These are phyloP conservation scores for Apostichopus parvimensis DNA, from an alignment of 35 echinoderm and acorn worm genomes.

Conservation along the genomic window DNA sequence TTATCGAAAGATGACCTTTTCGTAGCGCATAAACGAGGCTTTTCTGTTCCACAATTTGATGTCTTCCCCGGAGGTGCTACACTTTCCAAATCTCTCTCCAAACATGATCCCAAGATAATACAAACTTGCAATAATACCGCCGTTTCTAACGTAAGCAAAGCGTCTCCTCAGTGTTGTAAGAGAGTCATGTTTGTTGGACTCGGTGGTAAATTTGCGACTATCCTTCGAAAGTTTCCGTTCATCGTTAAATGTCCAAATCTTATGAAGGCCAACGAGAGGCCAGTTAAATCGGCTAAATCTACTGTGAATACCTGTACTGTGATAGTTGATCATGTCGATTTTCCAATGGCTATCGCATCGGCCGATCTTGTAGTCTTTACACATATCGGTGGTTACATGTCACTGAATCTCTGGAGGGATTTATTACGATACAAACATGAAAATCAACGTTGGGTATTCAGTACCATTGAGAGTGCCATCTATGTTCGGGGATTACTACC, in stretches of 20 bases:
- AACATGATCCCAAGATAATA: too few species aligned
- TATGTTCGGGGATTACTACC: conserved; percentile 19
- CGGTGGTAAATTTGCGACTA: conserved; percentile 11
- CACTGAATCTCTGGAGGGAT: not conserved
- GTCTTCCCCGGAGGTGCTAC: too few species aligned
- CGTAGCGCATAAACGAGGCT: too few species aligned
- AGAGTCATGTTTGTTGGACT: conserved; percentile 35
- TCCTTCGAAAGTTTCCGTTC: conserved; percentile 22
- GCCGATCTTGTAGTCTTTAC: conserved; percentile 31
- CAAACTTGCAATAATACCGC: too few species aligned
- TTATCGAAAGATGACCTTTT: too few species aligned
- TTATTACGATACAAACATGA: conserved; percentile 16
- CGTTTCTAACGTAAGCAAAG: too few species aligned
- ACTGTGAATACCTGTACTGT: not conserved
- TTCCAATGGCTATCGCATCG: not conserved
- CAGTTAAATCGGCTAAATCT: too few species aligned
- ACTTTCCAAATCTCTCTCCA: too few species aligned
- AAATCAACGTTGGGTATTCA: conserved; percentile 31
- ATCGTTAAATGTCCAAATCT: not conserved
- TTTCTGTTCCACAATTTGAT: too few species aligned
- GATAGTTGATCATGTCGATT: conserved; percentile 5
- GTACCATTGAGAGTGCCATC: conserved; percentile 24
- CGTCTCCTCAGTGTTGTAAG: not conserved
- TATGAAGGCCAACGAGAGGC: too few species aligned
- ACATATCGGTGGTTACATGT: conserved; percentile 34